Evolutionary conservation across 2,888 invertebrate genomes (phyloP).

Genomic region (Sinelater perroti): DNA sequence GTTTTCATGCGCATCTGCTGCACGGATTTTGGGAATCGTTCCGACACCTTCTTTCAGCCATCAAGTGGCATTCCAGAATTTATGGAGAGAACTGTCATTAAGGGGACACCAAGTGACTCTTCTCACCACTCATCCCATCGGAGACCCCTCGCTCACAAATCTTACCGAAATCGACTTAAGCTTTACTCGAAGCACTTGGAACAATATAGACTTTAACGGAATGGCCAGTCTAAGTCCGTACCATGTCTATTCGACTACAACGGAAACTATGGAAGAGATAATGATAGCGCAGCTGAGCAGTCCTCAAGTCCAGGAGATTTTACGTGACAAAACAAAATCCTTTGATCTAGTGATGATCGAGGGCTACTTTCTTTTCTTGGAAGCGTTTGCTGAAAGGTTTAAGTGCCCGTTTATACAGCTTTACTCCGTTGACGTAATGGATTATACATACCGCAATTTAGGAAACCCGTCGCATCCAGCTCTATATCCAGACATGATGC

Average conservation of each 20-base stretch:
- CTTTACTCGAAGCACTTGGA: conserved; percentile 48
- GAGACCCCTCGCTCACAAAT: no score
- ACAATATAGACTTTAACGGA: background rate
- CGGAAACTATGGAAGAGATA: background rate
- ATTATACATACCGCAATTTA: background rate
- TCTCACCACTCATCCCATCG: conserved; percentile 59
- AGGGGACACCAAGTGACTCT: no score
- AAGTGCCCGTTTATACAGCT: background rate
- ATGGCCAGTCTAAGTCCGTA: background rate
- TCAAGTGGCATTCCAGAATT: conserved; percentile 58
- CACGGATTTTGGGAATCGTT: conserved; percentile 45
- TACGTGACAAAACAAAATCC: background rate
- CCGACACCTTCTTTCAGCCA: conserved; percentile 59
- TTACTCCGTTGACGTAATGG: background rate
- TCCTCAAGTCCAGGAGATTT: conserved; percentile 2
- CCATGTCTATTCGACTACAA: background rate
- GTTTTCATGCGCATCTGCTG: no score
- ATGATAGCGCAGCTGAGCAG: conserved; percentile 19
- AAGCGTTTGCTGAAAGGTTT: no score
- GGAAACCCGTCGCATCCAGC: background rate
- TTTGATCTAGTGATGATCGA: background rate
- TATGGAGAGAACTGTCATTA: no score
- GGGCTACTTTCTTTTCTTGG: background rate
- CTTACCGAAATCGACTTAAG: conserved; percentile 58
- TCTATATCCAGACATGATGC: background rate